Percentiles rank a stretch among this genome's conserved stretches.
phyloP scores from a whole-genome alignment of 2,888 invertebrate genomes.

The Xestia xanthographa region DNA sequence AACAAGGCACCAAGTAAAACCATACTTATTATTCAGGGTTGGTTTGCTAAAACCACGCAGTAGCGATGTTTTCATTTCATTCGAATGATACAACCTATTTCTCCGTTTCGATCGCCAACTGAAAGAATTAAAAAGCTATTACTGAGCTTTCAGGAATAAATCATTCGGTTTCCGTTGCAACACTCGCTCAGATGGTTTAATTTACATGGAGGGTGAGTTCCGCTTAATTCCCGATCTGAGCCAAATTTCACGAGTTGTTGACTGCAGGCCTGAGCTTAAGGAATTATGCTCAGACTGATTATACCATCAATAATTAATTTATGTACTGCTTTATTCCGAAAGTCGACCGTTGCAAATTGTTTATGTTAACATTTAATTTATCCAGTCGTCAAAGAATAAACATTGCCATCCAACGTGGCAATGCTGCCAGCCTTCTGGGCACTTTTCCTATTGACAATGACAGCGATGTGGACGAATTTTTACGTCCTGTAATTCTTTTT shows the following conservation, averaged over 20 bases:
- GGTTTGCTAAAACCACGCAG: neutral
- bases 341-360: neutral
- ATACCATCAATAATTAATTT: conserved; percentile 53
- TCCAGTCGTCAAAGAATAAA: too few species aligned
- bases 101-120: conserved; percentile 72
- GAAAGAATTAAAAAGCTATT: conserved; percentile 80
- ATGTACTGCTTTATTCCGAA: conserved; percentile 8
- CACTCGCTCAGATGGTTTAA: conserved; percentile 78
- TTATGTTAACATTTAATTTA: neutral
- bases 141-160: conserved; percentile 76
- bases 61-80: conserved; percentile 31
- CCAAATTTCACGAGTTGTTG: conserved; percentile 72
- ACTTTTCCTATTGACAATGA: too few species aligned
- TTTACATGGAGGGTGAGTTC: conserved; percentile 78
- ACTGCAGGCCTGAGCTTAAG: conserved; percentile 55
- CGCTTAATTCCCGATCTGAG: conserved; percentile 73
- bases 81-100: conserved; percentile 46
- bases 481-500: too few species aligned
- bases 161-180: conserved; percentile 78
- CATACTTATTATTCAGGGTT: neutral
- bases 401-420: too few species aligned
- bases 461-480: too few species aligned
- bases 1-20: conserved; percentile 7
- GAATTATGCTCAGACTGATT: conserved; percentile 54
- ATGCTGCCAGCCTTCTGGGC: too few species aligned